These are phyloP conservation scores for Pseudoatta argentina DNA, from an alignment of 1,140 invertebrate genomes.

Conservation along the genomic window DNA sequence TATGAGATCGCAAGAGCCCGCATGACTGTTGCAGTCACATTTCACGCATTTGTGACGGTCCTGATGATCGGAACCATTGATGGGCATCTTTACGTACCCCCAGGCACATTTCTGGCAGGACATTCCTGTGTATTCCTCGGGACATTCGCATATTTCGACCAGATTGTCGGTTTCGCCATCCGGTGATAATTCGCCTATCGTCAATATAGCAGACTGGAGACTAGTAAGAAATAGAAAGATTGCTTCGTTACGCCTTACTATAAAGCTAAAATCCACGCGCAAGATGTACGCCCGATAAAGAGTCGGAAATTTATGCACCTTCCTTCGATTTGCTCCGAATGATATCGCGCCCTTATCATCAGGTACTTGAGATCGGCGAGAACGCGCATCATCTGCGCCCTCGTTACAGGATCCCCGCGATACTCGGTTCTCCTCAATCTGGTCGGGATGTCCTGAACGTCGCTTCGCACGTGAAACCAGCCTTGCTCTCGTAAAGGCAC, in stretches of 20 bases:
- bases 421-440: constrained; percentile 87
- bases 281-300: background rate
- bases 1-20: constrained; percentile 92
- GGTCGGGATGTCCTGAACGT: constrained; percentile 88
- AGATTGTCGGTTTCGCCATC: constrained; percentile 78
- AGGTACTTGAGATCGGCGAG: constrained; percentile 93
- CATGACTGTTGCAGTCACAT: constrained; percentile 96
- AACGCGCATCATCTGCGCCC: constrained; percentile 93
- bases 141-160: constrained; percentile 90
- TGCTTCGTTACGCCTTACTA: background rate
- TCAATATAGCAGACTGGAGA: constrained; percentile 75
- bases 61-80: constrained; percentile 87
- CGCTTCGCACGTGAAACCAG: constrained; percentile 91
- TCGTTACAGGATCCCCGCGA: constrained; percentile 89
- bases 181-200: constrained; percentile 74
- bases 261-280: background rate
- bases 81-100: constrained; percentile 92
- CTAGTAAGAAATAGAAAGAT: constrained; percentile 71
- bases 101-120: constrained; percentile 95
- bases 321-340: constrained; percentile 97
- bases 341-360: constrained; percentile 96
- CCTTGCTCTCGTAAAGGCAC: constrained; percentile 89
- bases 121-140: constrained; percentile 90
- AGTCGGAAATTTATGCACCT: constrained; percentile 84
- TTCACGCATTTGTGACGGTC: constrained; percentile 91